Evolutionary conservation across 2,888 invertebrate genomes (phyloP).

Genomic region (Onchidella celtica): DNA sequence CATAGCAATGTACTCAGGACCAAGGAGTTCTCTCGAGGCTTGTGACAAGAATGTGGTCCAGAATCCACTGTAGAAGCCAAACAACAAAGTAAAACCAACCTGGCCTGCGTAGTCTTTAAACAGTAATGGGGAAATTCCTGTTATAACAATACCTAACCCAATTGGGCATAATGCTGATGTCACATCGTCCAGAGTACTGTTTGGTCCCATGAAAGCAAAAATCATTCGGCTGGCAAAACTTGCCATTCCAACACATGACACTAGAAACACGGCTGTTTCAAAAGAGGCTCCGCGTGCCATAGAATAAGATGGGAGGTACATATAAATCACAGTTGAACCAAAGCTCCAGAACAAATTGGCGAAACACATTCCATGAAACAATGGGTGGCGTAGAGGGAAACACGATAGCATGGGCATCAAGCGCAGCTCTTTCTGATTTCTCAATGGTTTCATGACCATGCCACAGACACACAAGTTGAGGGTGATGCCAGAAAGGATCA

Average conservation of each 20-base stretch:
- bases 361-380: slow-evolving; percentile 74
- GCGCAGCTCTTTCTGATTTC: slow-evolving; percentile 55
- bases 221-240: slow-evolving; percentile 72
- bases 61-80: slow-evolving; percentile 78
- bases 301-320: slow-evolving; percentile 75
- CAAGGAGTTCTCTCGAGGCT: slow-evolving; percentile 72
- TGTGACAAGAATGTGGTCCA: slow-evolving; percentile 77
- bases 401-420: slow-evolving; percentile 72
- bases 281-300: slow-evolving; percentile 68
- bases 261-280: slow-evolving; percentile 67
- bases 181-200: slow-evolving; percentile 75
- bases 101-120: slow-evolving; percentile 76
- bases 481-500: slow-evolving; percentile 69
- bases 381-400: slow-evolving; percentile 70
- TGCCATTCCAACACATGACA: slow-evolving; percentile 73
- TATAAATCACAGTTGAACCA: slow-evolving; percentile 74
- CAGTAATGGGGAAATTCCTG: slow-evolving; percentile 73
- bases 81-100: slow-evolving; percentile 75
- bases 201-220: slow-evolving; percentile 76
- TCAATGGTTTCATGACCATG: slow-evolving; percentile 67
- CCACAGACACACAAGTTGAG: slow-evolving; percentile 75
- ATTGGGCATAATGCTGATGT: slow-evolving; percentile 73
- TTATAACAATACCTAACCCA: slow-evolving; percentile 73
- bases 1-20: slow-evolving; percentile 73
- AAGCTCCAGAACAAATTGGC: slow-evolving; percentile 78